Base-by-base conservation (phyloP, 2,888 invertebrate genomes). In the Megalurothrips usitatus region DNA sequence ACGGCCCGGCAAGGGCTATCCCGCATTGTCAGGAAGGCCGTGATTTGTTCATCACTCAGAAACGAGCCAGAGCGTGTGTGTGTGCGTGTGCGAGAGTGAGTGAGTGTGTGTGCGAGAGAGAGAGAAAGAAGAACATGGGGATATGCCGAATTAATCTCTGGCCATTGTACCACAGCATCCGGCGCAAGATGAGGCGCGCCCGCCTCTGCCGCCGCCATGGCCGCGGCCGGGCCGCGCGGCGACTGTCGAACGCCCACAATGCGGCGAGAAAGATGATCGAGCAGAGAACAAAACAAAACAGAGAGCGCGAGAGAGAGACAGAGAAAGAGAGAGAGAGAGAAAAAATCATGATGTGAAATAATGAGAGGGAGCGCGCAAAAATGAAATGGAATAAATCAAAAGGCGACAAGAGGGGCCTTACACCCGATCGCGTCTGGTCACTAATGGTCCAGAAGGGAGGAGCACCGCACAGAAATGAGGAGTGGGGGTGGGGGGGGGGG, bases 11-110 rank as follows among this genome's bases (percentile, higher is more conserved):
- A 9, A 12, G 10, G 10, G 49, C 49, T 49, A 11, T 9, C 6
- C 68, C 68, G 58, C 58, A 75, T 75, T 75, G 68, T 75, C 68
- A 75, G 68, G 68, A 75, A 75, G 68, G 68, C 68, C 12, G 68
- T 75, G 68, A 75, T 75, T 75, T 75, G 68, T 75, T 75, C 68
- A 9, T 26, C 12, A 26, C 23, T 9, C 68, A 23, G 68, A 23
- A n/a, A 23, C 23, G 58, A 58, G 58, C n/a, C 58, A n/a, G 58
- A 14, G 58, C 58, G 6, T 2, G 34, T 43, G 34, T 43, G 6
- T 43, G 34, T 43, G 34, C 6, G 34, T 4, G 34, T 43, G n/a
- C 49, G 49, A 14, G 49, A 9, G 49, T 12, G 52, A 17, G 14
- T 12, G 52, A 52, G 52, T 17, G 52, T 17, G n/a, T n/a, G n/a